Base-by-base conservation (phyloP, 2,113 vertebrate species). In the Coregonus clupeaformis region DNA sequence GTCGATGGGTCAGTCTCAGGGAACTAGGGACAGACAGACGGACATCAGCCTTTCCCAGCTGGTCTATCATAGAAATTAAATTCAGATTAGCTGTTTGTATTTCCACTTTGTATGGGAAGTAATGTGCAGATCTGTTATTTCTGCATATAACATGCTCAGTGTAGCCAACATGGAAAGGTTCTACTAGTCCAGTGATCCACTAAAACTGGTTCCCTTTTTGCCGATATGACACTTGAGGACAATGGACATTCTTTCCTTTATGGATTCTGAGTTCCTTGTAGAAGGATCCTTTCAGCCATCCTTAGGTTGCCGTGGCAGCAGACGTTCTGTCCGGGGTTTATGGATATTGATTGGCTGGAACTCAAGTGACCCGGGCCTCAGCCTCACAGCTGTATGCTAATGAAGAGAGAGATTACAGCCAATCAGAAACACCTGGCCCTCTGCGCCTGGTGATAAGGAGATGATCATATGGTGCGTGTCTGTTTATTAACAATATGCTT, bases 331-430 rank as follows among this genome's bases (percentile, higher is more conserved):
- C 45, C 20, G n/a, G 67, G 24, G 29, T 74, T 66, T 68, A 59
- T 69, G 60, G 76, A 80, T 86, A 81, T 78, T 76, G 79, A 87
- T 85, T 78, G 68, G 63, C 66, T 32, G 72, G 25, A 71, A 4
- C 63, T 20, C 29, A 5, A 76, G 71, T 73, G 75, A 45, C 9
- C 47, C 13, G 3, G 52, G 74, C 57, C 62, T 71, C 72, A 1
- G 68, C 24, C 62, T 49, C 65, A 66, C 89, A 87, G 89, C 85
- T 88, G 87, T 84, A 87, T 87, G 85, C 64, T 86, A 88, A 91
- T 82, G 77, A 74, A 45, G 52, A 69, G 78, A 63, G 78, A 60
- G 81, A 72, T 74, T 66, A 30, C 24, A 71, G 42, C 75, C 74
- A 5, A 0, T 59, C 65, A 77, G 60, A 76, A 79, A 68, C 57